A percentile compares a stretch with the other conserved stretches of the same genome.
phyloP scores from a whole-genome alignment of 2,113 vertebrate species.

The Dendropsophus ebraccatus region DNA sequence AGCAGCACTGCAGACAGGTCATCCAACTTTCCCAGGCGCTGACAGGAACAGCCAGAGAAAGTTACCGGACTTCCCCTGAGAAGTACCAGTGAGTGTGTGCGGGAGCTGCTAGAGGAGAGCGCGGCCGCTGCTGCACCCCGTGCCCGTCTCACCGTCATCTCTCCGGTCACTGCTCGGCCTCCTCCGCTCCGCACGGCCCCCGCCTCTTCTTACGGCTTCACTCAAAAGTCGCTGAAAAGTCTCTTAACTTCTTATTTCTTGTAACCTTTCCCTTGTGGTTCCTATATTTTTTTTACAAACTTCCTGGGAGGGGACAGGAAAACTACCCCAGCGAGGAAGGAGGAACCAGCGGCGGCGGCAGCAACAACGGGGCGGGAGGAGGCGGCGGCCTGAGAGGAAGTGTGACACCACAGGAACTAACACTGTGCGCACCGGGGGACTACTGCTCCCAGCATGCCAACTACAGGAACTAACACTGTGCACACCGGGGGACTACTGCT shows the following conservation, averaged over 20 bases:
- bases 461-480: neutral
- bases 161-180: neutral
- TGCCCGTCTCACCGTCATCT: slow-evolving; percentile 47
- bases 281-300: slow-evolving; percentile 69
- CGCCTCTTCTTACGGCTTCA: slow-evolving; percentile 50
- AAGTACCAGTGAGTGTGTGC: no score
- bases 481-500: neutral
- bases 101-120: no score
- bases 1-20: no score
- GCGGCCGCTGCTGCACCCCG: no score
- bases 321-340: slow-evolving; percentile 30
- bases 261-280: slow-evolving; percentile 60
- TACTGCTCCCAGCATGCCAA: no score
- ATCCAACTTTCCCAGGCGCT: no score
- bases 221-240: neutral
- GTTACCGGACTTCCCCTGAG: no score
- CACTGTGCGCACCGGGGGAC: neutral
- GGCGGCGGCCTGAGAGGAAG: slow-evolving; percentile 10
- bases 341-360: slow-evolving; percentile 53
- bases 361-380: no score
- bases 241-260: slow-evolving; percentile 36
- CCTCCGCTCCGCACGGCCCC: neutral
- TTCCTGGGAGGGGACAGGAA: slow-evolving; percentile 73
- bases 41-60: no score
- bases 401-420: neutral